Percentiles rank a stretch among this genome's conserved stretches.
Evolutionary conservation across 2,797 vertebrate genomes (phyloP).

Genomic region (Lepus townsendii): DNA sequence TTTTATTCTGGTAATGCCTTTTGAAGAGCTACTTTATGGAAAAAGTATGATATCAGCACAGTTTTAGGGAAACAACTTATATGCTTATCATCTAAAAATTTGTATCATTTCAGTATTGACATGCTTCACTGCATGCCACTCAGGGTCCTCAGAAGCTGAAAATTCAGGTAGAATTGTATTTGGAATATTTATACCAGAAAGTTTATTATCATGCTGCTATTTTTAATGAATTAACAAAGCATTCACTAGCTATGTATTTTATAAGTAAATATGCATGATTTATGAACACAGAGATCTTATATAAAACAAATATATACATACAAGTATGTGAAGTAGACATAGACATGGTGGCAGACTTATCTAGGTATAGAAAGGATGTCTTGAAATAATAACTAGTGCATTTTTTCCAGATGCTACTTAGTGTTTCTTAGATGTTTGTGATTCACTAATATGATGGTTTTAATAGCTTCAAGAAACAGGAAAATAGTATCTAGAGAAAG

Average conservation of each 20-base stretch:
- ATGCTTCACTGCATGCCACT: background rate
- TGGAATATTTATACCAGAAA: background rate
- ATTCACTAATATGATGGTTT: background rate
- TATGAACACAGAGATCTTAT: background rate
- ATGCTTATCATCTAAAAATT: background rate
- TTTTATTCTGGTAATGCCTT: background rate
- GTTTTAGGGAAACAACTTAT: constrained; percentile 20
- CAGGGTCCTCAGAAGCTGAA: background rate
- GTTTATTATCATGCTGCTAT: background rate
- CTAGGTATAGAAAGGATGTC: background rate
- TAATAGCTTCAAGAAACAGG: background rate
- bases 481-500: background rate
- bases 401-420: background rate
- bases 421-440: background rate
- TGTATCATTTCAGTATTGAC: background rate
- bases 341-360: background rate
- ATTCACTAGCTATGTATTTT: background rate
- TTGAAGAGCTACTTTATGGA: background rate
- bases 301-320: background rate
- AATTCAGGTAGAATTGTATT: background rate
- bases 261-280: background rate
- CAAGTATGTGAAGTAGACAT: background rate
- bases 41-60: background rate
- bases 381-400: background rate
- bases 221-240: background rate